A percentile compares a stretch with the other conserved stretches of the same genome.
Conservation (phyloP, 1,140 invertebrate species). For the Metopolophium dirhodum region DNA sequence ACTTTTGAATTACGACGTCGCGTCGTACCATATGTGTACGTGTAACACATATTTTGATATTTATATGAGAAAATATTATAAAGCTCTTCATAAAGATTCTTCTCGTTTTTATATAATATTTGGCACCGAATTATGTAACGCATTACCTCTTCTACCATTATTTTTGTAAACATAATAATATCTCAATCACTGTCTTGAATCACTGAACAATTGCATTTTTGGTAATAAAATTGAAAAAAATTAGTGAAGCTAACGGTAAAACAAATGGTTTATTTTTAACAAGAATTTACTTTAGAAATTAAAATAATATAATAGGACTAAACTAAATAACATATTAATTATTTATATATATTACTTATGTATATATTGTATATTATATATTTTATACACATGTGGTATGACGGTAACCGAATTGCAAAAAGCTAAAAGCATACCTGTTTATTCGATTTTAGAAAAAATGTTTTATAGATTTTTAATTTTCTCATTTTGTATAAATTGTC, state of each 20-base stretch:
- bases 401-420: background rate
- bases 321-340: background rate
- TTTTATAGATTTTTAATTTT: background rate
- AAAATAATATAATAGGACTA: background rate
- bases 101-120: background rate
- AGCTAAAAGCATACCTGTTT: background rate
- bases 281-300: too few relatives aligned
- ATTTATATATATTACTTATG: too few relatives aligned
- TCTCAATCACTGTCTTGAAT: background rate
- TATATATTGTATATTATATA: too few relatives aligned
- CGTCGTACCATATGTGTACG: background rate
- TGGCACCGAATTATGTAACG: background rate
- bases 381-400: too few relatives aligned
- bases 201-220: background rate
- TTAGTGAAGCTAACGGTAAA: background rate
- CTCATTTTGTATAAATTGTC: background rate
- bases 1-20: conserved; percentile 13
- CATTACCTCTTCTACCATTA: background rate
- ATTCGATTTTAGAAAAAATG: background rate
- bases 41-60: conserved; percentile 17
- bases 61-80: conserved; percentile 10
- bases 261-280: background rate
- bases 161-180: conserved; percentile 2
- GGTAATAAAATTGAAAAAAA: background rate
- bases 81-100: background rate